Evolutionary conservation across 2,113 vertebrate genomes (phyloP), one percentile per base, ranked within the genome.

Genomic region (Chlamydotis undulata): DNA sequence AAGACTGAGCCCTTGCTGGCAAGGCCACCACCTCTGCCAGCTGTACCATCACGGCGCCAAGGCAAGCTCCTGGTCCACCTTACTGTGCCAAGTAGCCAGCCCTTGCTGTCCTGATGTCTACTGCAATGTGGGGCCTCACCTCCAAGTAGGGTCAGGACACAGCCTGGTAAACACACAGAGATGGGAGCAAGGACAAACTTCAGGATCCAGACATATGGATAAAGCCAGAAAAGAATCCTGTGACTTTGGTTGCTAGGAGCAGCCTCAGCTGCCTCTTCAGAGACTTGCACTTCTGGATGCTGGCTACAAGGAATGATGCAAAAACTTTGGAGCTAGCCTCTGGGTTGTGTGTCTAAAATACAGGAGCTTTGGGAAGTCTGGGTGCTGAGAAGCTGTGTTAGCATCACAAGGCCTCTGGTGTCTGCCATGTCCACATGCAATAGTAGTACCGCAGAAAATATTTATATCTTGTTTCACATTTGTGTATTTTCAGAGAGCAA

Each of bases 1-100:
- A n/a, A 1, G 2, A 11, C 28, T 8, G 45, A 7, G 5, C 14
- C 50, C 26, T 47, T 13, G 0, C 0, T 3, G 28, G 7, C 19
- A 41, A n/a, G 4, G 2, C 37, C 33, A 7, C 15, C 2, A 1
- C 28, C 25, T 28, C 39, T 47, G 53, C 37, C 4, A 14, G 14
- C n/a, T 12, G 6, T 4, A 0, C 45, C 19, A 33, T 21, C 8
- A 2, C 41, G 10, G 15, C 6, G 41, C 41, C 41, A 15, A 43
- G 41, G 41, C 41, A 43, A 43, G 1, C 35, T 85, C 8, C 70
- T 37, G 50, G 39, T 26, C 57, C 9, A 29, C 14, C 26, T 39
- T 22, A 28, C 29, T 13, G 10, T 18, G 65, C 4, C 1, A 22
- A 37, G 5, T 29, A 53, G 14, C 13, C 41, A 49, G 39, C 23